A percentile compares a stretch with the other conserved stretches of the same genome.
Evolutionary conservation across 2,113 vertebrate genomes (phyloP).

Genomic region (Cryptomyrus ogoouensis): DNA sequence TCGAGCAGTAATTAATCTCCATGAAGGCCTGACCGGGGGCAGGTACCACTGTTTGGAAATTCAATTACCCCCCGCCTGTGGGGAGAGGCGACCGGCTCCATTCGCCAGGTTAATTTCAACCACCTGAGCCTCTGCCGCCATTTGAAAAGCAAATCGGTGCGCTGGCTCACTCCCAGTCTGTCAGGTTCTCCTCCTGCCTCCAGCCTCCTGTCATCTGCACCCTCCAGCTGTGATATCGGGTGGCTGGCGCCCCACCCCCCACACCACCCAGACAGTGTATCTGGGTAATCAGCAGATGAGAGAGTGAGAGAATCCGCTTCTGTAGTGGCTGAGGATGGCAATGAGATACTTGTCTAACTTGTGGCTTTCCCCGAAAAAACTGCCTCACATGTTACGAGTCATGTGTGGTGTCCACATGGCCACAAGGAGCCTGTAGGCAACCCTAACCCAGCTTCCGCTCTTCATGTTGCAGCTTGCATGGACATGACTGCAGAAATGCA

Average conservation of each 20-base stretch:
- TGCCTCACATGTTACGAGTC: not conserved
- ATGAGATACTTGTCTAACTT: not conserved
- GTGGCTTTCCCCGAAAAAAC: not conserved
- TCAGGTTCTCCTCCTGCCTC: not conserved
- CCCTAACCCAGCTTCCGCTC: not conserved
- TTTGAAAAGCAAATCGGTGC: constrained; percentile 48
- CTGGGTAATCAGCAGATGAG: not conserved
- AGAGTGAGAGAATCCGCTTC: not conserved
- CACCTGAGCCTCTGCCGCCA: constrained; percentile 85
- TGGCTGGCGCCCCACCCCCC: not conserved
- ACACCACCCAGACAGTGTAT: not conserved
- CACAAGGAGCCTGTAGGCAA: too few species aligned
- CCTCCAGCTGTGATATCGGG: not conserved
- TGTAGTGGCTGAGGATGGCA: not conserved
- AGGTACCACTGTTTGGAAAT: constrained; percentile 86
- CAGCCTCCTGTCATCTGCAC: not conserved
- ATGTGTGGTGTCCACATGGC: not conserved
- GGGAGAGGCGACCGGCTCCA: constrained; percentile 17
- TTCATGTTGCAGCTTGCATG: not conserved
- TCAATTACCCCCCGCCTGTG: constrained; percentile 74
- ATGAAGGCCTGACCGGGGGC: constrained; percentile 79
- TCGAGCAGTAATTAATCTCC: constrained; percentile 96
- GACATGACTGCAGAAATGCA: not conserved
- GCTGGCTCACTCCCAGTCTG: constrained; percentile 34
- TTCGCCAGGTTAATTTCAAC: constrained; percentile 85